Conservation (phyloP, 2,888 invertebrate genomes). For the Synergus laeviventris region DNA sequence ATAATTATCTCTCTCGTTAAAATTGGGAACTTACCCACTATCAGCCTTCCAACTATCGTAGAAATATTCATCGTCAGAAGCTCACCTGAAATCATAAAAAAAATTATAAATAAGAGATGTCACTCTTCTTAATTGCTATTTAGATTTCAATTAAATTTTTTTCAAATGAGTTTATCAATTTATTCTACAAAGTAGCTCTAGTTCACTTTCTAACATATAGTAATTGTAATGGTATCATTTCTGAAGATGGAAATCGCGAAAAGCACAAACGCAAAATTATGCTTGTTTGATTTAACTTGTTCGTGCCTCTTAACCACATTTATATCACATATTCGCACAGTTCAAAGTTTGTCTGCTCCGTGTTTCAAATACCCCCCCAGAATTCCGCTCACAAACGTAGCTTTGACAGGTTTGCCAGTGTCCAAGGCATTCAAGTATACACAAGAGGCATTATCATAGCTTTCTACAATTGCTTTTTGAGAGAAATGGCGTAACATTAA, state of each 20-base stretch:
- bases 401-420: slow-evolving; percentile 4
- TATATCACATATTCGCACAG: slow-evolving; percentile 28
- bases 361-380: slow-evolving; percentile 26
- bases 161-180: not conserved
- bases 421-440: slow-evolving; percentile 23
- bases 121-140: too few species aligned
- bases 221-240: not conserved
- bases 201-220: too few species aligned
- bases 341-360: slow-evolving; percentile 22
- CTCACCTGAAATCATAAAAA: not conserved
- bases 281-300: slow-evolving; percentile 7
- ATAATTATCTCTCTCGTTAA: slow-evolving; percentile 3
- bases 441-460: slow-evolving; percentile 20
- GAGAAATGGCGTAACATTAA: not conserved
- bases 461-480: not conserved
- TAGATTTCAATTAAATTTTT: too few species aligned
- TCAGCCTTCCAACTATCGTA: not conserved
- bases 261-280: slow-evolving; percentile 7
- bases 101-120: not conserved
- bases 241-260: slow-evolving; percentile 23
- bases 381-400: slow-evolving; percentile 24
- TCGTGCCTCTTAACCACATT: slow-evolving; percentile 34
- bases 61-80: not conserved
- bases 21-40: not conserved
- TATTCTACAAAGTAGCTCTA: not conserved